Base-by-base conservation (phyloP, 2,797 vertebrate species). In the Lagorchestes hirsutus region DNA sequence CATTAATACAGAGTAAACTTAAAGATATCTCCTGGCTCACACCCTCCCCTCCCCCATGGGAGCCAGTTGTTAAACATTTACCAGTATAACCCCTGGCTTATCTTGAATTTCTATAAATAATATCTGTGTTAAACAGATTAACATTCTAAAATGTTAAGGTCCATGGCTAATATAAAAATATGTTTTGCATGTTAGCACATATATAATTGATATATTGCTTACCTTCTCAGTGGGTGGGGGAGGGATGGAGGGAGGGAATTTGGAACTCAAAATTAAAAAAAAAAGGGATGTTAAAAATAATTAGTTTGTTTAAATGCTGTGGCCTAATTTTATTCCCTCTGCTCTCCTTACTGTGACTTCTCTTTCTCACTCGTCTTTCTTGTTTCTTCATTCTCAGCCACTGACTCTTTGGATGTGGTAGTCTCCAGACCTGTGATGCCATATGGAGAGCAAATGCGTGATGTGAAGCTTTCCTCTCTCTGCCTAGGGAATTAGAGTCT, bases 401-500 rank as follows among this genome's bases (percentile, higher is more conserved):
- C 0, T 82, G 74, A 27, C 9, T 11, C 74, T 82, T 82, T 82
- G 22, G 40, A 82, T 82, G 74, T 82, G 40, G 40, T 82, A 87
- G 40, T 27, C 40, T 87, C 40, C 40, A 87, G 74, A 50, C 9
- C 40, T 27, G 11, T 27, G 40, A 50, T 87, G 40, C 24, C 74
- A 87, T 50, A 87, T 50, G 74, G 74, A 10, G 50, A 24, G 74
- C 74, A 87, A 87, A 87, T 58, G 28, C 46, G n/a, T 31, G 59
- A 94, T 29, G 29, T 13, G 87, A 58, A 92, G 31, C 50, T 91
- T 13, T 95, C 54, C 52, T 93, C 34, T 59, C 46, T 90, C 46
- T 56, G 55, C 90, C 50, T 40, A 28, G 34, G 59, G 31, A 97
- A 91, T 97, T 93, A 92, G 62, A 92, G 50, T n/a, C 91, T 46